Evolutionary conservation across 2,113 vertebrate genomes (phyloP).

Genomic region (Clarias gariepinus): DNA sequence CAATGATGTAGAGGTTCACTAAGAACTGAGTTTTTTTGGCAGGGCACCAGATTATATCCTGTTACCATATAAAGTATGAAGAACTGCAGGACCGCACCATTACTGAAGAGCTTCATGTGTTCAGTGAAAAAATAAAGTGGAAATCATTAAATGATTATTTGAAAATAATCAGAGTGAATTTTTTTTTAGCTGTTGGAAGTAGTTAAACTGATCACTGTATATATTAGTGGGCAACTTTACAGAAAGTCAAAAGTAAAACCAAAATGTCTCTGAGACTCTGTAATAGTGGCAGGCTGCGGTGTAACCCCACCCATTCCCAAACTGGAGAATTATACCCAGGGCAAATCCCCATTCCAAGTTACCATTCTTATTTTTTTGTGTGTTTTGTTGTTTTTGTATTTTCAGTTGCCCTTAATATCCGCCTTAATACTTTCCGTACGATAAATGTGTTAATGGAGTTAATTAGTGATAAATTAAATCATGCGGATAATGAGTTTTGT

Average conservation of each 20-base stretch:
- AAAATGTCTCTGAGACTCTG: background rate
- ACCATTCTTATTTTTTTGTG: background rate
- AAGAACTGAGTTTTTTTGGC: constrained; percentile 35
- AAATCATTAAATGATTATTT: background rate
- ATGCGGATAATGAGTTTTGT: background rate
- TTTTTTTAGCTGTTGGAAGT: background rate
- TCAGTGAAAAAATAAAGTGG: background rate
- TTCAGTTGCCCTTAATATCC: background rate
- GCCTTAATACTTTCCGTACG: background rate
- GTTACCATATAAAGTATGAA: constrained; percentile 27
- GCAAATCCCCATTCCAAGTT: background rate
- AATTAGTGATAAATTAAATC: background rate
- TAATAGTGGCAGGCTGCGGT: background rate
- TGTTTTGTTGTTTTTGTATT: background rate
- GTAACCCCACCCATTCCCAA: background rate
- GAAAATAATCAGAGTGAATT: background rate
- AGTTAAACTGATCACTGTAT: background rate
- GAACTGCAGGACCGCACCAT: constrained; percentile 1
- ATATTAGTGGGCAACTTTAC: background rate
- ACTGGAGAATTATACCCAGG: background rate
- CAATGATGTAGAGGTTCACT: constrained; percentile 21
- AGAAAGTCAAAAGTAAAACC: background rate
- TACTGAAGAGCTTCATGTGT: constrained; percentile 8
- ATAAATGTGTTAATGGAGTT: background rate
- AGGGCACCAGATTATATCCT: constrained; percentile 4